Base-by-base conservation (phyloP, 2,888 invertebrate species). In the Microplitis manilae region DNA sequence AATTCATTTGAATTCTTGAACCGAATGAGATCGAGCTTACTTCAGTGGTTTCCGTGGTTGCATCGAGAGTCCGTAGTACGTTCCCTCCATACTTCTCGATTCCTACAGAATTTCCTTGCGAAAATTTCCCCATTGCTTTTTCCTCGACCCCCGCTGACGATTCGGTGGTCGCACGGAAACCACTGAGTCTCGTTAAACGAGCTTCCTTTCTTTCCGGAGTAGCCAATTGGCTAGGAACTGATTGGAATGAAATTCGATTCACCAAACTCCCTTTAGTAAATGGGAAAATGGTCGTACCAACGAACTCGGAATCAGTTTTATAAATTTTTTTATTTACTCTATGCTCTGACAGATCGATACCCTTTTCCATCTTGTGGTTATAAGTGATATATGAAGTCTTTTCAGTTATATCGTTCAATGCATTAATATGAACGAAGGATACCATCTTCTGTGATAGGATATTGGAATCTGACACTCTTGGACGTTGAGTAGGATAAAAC, bases 181-280 rank as follows among this genome's bases (percentile, higher is more conserved):
- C 73, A 69, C 68, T 13, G 6, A 50, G 38, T 38, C 73, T 73
- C 65, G 73, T 73, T 77, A 77, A 62, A 65, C 65, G 64, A 17
- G 69, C 65, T 77, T 71, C 50, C 60, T 65, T 69, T 40, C 60
- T 40, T 50, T 73, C 62, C 38, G 50, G 40, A 68, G 39, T 76
- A 20, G 59, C 73, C 77, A 77, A 76, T 70, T 78, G 71, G 50
- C 62, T 64, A 40, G 70, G 68, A 71, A 77, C 77, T 78, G 80
- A 79, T 77, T 75, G 80, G 68, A 80, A 81, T 79, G 82, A 77
- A 75, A 80, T 75, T 75, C 76, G 79, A 79, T 79, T 80, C 72
- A 73, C 68, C 40, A 59, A 68, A 40, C 40, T 59, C 40, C 50
- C 50, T 39, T 73, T 6, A 6, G 41, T 73, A 17, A 73, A 20